Evolutionary conservation across 2,797 vertebrate genomes (phyloP).

Genomic region (Cottoperca gobio): DNA sequence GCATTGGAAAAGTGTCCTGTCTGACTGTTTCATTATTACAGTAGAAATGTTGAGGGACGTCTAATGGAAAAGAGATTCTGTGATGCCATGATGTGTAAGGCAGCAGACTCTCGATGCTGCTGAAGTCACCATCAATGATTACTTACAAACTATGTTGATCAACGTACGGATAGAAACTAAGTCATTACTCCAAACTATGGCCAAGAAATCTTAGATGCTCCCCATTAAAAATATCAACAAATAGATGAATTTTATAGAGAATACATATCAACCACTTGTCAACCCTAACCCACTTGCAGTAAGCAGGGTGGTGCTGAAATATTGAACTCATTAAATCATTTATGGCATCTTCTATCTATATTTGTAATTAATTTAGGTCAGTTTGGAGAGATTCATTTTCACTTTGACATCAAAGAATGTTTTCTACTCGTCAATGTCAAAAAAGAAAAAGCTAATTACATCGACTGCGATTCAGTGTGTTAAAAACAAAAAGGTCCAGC

Average conservation of each 20-base stretch:
- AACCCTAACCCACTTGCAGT: too few species aligned
- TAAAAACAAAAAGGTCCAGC: constrained; percentile 12
- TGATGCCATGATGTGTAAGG: not conserved
- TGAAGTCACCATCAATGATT: not conserved
- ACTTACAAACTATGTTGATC: not conserved
- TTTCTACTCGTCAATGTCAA: not conserved
- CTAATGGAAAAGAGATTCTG: constrained; percentile 1
- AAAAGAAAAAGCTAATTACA: not conserved
- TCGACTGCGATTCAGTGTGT: not conserved
- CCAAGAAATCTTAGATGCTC: not conserved
- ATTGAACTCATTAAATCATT: not conserved
- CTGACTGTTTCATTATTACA: constrained; percentile 1
- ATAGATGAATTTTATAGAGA: not conserved
- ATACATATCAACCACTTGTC: not conserved
- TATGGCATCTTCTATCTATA: not conserved
- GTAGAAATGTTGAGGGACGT: not conserved
- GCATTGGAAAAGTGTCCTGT: too few species aligned
- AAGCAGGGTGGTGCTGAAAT: not conserved
- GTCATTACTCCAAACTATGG: not conserved
- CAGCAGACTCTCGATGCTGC: not conserved
- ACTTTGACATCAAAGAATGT: not conserved
- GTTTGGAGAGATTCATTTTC: constrained; percentile 1
- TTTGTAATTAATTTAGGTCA: not conserved
- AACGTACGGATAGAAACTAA: not conserved
- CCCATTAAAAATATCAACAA: constrained; percentile 3